Percentiles rank a stretch among this genome's conserved stretches.
Conservation (phyloP, 1,140 invertebrate species). For the Epicauta chinensis region DNA sequence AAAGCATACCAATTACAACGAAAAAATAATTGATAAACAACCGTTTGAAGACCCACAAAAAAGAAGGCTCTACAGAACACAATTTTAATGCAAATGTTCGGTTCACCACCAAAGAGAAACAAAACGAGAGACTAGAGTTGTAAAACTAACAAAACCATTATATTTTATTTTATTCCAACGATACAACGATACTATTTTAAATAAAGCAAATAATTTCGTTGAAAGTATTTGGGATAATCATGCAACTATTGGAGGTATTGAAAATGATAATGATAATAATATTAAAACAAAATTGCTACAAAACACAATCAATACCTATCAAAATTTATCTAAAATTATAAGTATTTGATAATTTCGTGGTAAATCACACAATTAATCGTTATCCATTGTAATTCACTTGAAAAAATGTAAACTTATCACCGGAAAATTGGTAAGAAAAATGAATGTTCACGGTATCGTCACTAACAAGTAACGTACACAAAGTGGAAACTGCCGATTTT, state of each 20-base stretch:
- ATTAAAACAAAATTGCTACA: constrained; percentile 2
- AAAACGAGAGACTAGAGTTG: background rate
- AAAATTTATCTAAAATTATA: constrained; percentile 3
- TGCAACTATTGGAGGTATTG: background rate
- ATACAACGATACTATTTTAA: background rate
- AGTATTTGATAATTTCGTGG: background rate
- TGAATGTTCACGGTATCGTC: constrained; percentile 46
- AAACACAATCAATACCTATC: background rate
- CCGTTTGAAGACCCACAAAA: background rate
- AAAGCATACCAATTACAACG: background rate
- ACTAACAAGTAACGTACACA: constrained; percentile 39
- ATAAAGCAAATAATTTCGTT: background rate
- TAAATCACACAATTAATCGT: background rate
- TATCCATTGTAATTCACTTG: too few species aligned
- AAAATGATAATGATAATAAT: constrained; percentile 6
- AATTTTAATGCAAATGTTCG: constrained; percentile 8
- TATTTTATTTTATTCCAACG: too few species aligned
- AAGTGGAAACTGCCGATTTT: too few species aligned
- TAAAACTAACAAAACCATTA: too few species aligned
- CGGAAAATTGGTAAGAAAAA: constrained; percentile 38
- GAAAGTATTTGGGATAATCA: background rate
- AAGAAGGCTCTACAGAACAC: background rate
- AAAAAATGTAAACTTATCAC: too few species aligned
- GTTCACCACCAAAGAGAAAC: background rate
- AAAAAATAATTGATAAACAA: background rate